Conservation (phyloP, 2,797 vertebrate species). For the Staurois parvus region DNA sequence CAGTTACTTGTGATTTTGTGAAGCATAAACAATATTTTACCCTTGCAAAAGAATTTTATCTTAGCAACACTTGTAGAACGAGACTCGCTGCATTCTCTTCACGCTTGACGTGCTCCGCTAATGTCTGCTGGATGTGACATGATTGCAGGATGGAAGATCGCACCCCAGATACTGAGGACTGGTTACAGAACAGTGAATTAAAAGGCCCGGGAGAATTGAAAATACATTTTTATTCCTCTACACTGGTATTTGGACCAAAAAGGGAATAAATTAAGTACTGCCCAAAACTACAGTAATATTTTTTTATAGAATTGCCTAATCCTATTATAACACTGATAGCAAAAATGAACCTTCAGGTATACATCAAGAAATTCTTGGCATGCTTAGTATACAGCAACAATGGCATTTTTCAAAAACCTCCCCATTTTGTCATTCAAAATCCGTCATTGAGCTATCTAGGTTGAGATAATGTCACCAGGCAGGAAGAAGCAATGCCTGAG, state of each 20-base stretch:
- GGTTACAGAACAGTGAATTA: background rate
- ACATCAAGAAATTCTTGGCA: too few relatives aligned
- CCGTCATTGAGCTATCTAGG: too few relatives aligned
- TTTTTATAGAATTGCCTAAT: too few relatives aligned
- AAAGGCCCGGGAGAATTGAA: background rate
- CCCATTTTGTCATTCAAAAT: too few relatives aligned
- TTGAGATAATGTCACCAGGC: too few relatives aligned
- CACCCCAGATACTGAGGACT: background rate
- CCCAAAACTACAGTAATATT: too few relatives aligned
- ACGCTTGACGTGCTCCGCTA: slow-evolving; percentile 14
- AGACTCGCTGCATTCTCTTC: slow-evolving; percentile 17
- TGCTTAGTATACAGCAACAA: too few relatives aligned
- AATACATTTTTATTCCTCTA: background rate
- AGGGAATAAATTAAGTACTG: background rate
- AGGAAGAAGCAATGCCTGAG: too few relatives aligned
- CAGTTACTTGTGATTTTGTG: background rate
- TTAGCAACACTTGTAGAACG: slow-evolving; percentile 14
- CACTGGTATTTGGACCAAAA: background rate
- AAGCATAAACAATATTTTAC: slow-evolving; percentile 26
- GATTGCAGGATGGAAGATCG: slow-evolving; percentile 20
- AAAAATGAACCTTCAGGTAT: too few relatives aligned
- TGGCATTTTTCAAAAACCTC: too few relatives aligned
- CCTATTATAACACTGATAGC: too few relatives aligned
- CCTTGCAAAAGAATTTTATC: background rate
- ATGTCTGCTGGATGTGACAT: slow-evolving; percentile 26